Evolutionary conservation across 2,113 vertebrate species (phyloP).

Genomic region (Anoplopoma fimbria): DNA sequence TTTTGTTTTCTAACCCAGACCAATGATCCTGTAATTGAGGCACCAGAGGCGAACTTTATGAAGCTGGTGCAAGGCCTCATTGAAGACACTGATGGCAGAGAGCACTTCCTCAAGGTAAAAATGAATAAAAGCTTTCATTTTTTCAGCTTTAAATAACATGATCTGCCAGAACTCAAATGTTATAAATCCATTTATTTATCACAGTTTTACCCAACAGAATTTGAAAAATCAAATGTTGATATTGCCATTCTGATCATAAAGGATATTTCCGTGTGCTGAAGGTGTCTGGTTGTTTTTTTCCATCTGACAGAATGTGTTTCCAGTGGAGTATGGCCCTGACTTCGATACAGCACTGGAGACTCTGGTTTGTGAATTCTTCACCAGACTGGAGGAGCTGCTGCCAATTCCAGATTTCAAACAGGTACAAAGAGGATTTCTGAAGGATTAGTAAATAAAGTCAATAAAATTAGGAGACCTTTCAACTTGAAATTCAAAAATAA

Average conservation of each 20-base stretch:
- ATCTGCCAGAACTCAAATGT: background rate
- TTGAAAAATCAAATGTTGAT: background rate
- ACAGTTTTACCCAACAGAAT: background rate
- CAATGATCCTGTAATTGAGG: conserved; percentile 80
- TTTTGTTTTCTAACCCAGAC: conserved; percentile 61
- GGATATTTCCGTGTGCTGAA: background rate
- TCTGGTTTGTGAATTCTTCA: conserved; percentile 87
- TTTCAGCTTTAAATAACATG: background rate
- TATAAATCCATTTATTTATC: background rate
- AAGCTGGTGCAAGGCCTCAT: conserved; percentile 83
- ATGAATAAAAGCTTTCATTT: background rate
- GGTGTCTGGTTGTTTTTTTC: background rate
- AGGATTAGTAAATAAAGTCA: background rate
- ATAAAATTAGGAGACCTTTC: background rate
- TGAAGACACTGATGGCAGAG: conserved; percentile 82
- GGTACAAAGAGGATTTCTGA: conserved; percentile 52
- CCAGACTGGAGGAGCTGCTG: conserved; percentile 85
- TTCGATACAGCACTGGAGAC: conserved; percentile 87
- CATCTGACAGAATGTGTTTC: conserved; percentile 82
- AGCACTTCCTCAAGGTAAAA: conserved; percentile 82
- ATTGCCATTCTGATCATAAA: background rate
- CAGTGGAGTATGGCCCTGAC: conserved; percentile 87
- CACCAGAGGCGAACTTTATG: conserved; percentile 83
- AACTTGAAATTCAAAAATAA: background rate
- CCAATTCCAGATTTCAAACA: conserved; percentile 85